Conservation (phyloP, 2,797 vertebrate species). For the Cirrhinus molitorella region DNA sequence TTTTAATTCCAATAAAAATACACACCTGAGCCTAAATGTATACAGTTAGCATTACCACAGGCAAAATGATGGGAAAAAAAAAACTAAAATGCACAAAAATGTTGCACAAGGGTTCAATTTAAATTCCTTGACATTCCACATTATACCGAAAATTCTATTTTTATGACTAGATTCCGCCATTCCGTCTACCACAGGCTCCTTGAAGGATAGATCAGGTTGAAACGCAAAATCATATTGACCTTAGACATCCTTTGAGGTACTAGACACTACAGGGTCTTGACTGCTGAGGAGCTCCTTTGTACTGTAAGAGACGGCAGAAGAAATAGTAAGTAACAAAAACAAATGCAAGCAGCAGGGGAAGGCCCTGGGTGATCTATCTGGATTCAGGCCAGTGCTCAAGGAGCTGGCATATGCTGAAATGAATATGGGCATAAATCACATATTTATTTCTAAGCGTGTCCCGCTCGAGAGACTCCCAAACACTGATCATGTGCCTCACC, state of each 20-base stretch:
- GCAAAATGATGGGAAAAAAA: too few relatives aligned
- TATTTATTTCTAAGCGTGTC: conserved; percentile 6
- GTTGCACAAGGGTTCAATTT: too few relatives aligned
- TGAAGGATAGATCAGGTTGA: not conserved
- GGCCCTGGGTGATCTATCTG: conserved; percentile 16
- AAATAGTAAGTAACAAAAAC: not conserved
- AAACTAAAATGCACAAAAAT: too few relatives aligned
- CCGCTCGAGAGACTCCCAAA: not conserved
- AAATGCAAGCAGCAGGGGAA: not conserved
- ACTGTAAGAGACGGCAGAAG: not conserved
- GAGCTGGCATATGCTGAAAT: conserved; percentile 47
- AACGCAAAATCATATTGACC: not conserved
- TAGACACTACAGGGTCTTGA: too few relatives aligned
- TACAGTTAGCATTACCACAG: too few relatives aligned
- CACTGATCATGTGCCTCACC: not conserved
- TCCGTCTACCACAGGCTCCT: not conserved
- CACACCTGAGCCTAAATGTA: too few relatives aligned
- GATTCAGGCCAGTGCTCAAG: conserved; percentile 37
- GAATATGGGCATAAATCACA: conserved; percentile 44
- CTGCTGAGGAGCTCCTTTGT: not conserved
- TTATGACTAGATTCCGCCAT: not conserved
- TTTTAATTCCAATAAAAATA: too few relatives aligned
- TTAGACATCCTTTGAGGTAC: too few relatives aligned
- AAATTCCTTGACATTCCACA: not conserved
- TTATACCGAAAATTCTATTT: not conserved